Base-by-base conservation (phyloP, 2,888 invertebrate genomes). In the Lutraria lutraria region DNA sequence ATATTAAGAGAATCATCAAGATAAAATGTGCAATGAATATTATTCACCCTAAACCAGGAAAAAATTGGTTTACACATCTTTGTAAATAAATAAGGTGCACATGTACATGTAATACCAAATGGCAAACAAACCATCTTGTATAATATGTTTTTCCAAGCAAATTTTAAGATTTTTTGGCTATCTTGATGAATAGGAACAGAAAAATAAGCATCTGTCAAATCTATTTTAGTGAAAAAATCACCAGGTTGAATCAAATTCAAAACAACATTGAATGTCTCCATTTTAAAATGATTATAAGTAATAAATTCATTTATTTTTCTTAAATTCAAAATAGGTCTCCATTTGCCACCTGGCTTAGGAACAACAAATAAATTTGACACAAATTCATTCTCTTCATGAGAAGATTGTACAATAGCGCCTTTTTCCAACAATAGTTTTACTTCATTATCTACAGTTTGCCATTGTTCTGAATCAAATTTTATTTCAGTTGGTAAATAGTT, bases 281-380 rank as follows among this genome's bases (percentile, higher is more conserved):
- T 88, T 82, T 90, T 90, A 52, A 90, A 90, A 81, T 90, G 87
- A 31, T 90, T 82, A 79, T 90, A 88, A 21, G 52, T 25, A 0
- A 90, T 83, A 68, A 86, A 88, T 19, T 82, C 13, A 34, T 90
- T 90, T 54, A 90, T 63, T 0, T 82, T 12, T 34, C 56, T 85
- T 25, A 88, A 29, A 86, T 88, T 90, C 13, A 88, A 86, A 16
- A 88, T 79, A 19, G 88, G 88, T 68, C 90, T 60, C 34, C 80
- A 86, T 72, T 88, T 87, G 1, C 88, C 86, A 83, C 88, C 86
- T 54, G 86, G 83, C 56, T 88, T 90, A 19, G 88, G 82, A n/a
- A 88, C 88, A 63, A 88, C 54, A 72, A 85, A 88, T 34, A 88
- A 63, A 72, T 52, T 88, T 60, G 89, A 86, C 16, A 89, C 15